phyloP scores from a whole-genome alignment of 2,888 invertebrate species.

The Ctenicera cuprea region DNA sequence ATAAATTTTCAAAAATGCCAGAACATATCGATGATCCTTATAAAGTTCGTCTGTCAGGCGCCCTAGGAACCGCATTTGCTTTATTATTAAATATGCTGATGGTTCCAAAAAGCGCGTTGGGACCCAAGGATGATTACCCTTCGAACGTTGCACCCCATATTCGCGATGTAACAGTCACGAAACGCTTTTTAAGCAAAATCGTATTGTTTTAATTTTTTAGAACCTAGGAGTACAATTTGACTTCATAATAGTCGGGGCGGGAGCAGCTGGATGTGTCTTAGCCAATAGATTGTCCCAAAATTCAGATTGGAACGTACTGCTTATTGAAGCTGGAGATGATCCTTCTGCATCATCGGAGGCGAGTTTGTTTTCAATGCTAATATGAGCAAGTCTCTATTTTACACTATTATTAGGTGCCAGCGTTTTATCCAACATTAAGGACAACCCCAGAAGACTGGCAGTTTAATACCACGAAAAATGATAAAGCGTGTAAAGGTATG shows the following conservation, averaged over 20 bases:
- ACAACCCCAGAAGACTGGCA: conserved; percentile 93
- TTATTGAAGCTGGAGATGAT: conserved; percentile 68
- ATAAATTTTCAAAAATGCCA: background rate
- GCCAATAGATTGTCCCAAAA: conserved; percentile 72
- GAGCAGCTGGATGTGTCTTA: conserved; percentile 73
- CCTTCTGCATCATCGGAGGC: conserved; percentile 60
- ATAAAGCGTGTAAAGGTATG: conserved; percentile 90
- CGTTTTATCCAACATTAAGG: conserved; percentile 89
- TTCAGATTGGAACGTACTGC: conserved; percentile 67
- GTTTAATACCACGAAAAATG: conserved; percentile 88
- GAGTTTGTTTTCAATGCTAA: background rate
- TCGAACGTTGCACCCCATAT: conserved; percentile 58
- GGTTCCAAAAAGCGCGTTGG: conserved; percentile 60
- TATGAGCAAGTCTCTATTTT: background rate
- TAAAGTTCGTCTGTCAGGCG: conserved; percentile 53
- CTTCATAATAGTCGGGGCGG: conserved; percentile 73
- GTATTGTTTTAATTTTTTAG: too few species aligned
- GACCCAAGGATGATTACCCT: conserved; percentile 59
- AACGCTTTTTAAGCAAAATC: background rate
- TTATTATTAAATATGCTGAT: conserved; percentile 62
- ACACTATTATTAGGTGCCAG: conserved; percentile 76
- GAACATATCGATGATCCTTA: conserved; percentile 11
- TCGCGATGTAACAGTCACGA: conserved; percentile 54
- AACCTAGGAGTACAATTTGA: conserved; percentile 66
- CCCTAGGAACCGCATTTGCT: conserved; percentile 61